A percentile compares a stretch with the other conserved stretches of the same genome.
These are phyloP conservation scores for Pteropus alecto DNA, from an alignment of 2,113 vertebrate species.

Conservation along the genomic window DNA sequence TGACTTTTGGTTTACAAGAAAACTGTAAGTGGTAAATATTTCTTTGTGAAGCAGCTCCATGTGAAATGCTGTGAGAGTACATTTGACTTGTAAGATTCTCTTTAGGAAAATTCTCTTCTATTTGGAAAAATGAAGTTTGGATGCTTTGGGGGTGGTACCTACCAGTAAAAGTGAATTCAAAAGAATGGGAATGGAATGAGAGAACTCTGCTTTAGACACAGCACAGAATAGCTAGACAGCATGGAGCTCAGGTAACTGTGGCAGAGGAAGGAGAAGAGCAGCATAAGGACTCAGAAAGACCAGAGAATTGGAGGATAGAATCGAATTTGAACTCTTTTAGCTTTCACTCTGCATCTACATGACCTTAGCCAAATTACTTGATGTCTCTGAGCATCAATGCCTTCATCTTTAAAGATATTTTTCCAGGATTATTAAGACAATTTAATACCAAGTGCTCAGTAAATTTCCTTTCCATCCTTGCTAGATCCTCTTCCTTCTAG, in stretches of 20 bases:
- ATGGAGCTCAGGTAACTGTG: neutral
- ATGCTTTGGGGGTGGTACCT: neutral
- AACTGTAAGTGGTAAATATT: neutral
- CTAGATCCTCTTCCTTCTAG: neutral
- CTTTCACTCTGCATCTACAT: neutral
- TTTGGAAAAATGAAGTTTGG: neutral
- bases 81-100: neutral
- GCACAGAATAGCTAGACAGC: neutral
- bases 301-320: neutral
- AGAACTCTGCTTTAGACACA: neutral
- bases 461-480: neutral
- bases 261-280: neutral
- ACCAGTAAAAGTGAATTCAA: neutral
- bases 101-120: neutral
- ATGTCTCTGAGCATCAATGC: neutral
- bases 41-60: neutral
- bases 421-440: neutral
- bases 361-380: neutral
- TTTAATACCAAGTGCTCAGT: neutral
- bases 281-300: neutral
- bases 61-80: neutral
- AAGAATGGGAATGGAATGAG: neutral
- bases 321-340: neutral
- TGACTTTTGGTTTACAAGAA: neutral
- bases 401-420: neutral